Evolutionary conservation across 2,888 invertebrate species (phyloP), one percentile per base, ranked within the genome.

Genomic region (Meandrusa payeni): DNA sequence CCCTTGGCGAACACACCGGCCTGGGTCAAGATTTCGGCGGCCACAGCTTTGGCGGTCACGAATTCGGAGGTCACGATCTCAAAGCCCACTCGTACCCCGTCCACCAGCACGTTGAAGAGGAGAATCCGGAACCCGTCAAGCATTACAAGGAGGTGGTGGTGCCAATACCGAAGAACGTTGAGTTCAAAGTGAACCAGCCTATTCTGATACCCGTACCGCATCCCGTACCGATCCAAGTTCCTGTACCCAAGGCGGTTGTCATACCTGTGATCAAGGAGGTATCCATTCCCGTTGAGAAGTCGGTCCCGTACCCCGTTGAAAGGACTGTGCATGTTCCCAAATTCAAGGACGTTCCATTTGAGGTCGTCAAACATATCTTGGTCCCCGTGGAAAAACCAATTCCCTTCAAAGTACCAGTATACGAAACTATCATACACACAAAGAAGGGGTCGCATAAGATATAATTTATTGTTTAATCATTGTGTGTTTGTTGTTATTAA

Each of bases 381-480:
- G 91, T 92, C n/a, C 90, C 90, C 0, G 91, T 93, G 0, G 90
- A 91, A 32, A 92, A 92, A 52, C 93, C 93, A 0, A 85, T 91
- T 24, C 93, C 93, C 0, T 91, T 93, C 48, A 92, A 91, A 62
- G 92, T 93, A 15, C 93, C 93, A 0, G 91, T 93, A 1, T 91
- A 92, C 64, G 93, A 93, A 73, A 91, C 92, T 24, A 90, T 93
- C 44, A 92, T 93, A 56, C 93, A 93, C 58, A 91, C 92, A 38
- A 90, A 92, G 52, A 93, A 93, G 64, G 88, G 88, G 24, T 78
- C 82, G 0, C 82, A 87, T 47, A 76, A 87, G 59, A 63, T 76
- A 40, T 76, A 72, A 71, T 24, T 29, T 26, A 20, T 29, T 15
- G 15, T 15, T 15, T 39, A 23, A n/a, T 40, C n/a, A 3, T 17